phyloP scores from a whole-genome alignment of 2,888 invertebrate genomes.

The Lepidocyrtinus sp. region DNA sequence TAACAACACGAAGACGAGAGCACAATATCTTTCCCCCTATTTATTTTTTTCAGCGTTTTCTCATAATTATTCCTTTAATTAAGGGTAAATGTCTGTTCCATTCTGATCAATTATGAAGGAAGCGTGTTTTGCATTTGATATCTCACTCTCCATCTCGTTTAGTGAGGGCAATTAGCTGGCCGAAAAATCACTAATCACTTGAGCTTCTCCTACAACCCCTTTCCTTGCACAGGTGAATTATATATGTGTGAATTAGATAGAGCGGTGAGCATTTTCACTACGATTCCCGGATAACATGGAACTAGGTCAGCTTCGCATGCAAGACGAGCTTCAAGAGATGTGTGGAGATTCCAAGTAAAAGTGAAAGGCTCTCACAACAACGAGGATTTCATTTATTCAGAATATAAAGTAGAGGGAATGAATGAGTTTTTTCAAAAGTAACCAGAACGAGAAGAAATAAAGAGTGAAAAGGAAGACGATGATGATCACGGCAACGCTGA shows the following conservation, averaged over 20 bases:
- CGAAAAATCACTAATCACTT: conserved; percentile 47
- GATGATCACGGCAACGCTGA: background rate
- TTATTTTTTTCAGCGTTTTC: conserved; percentile 6
- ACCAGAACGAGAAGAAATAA: background rate
- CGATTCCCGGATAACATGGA: conserved; percentile 24
- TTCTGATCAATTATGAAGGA: no score
- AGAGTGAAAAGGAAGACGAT: conserved; percentile 25
- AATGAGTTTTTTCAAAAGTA: conserved; percentile 13
- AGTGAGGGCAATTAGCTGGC: conserved; percentile 7
- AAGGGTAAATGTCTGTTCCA: no score
- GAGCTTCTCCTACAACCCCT: conserved; percentile 6
- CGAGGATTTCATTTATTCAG: no score
- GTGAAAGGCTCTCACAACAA: no score
- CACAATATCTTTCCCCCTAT: conserved; percentile 21
- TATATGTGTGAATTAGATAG: conserved; percentile 35
- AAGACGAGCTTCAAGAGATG: no score
- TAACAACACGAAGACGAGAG: conserved; percentile 25
- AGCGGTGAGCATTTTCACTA: conserved; percentile 10
- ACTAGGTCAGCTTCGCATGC: conserved; percentile 40
- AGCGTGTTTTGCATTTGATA: no score
- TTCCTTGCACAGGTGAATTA: conserved; percentile 43
- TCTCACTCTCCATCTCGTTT: no score
- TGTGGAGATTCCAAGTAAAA: no score
- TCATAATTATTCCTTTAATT: background rate
- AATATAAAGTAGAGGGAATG: no score